Conservation (phyloP, 2,797 vertebrate genomes). For the Scolopax rusticola region DNA sequence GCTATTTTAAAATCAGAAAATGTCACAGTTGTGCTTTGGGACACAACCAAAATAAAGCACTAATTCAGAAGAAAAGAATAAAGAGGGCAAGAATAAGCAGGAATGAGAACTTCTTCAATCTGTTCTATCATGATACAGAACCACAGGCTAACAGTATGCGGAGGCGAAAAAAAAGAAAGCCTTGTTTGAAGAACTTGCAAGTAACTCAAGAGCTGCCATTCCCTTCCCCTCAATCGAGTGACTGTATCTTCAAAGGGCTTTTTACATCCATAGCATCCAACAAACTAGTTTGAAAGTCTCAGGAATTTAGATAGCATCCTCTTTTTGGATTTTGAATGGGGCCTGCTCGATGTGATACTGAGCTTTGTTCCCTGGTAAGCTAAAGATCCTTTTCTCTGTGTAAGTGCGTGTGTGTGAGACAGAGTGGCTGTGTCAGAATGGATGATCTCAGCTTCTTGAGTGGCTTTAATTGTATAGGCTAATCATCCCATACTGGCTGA, state of each 20-base stretch:
- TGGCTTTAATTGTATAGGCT: neutral
- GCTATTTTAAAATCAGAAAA: constrained; percentile 36
- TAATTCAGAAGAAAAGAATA: constrained; percentile 16
- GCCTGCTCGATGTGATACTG: neutral
- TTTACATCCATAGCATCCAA: neutral
- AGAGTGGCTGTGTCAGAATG: neutral
- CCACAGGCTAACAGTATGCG: neutral
- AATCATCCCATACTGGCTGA: neutral
- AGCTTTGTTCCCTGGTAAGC: constrained; percentile 13
- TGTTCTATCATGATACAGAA: neutral
- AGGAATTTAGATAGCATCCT: constrained; percentile 43
- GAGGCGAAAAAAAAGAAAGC: neutral
- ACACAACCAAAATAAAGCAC: constrained; percentile 1
- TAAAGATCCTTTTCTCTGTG: neutral
- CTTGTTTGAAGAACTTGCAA: constrained; percentile 4
- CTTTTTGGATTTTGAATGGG: neutral
- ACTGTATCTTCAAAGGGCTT: constrained; percentile 35
- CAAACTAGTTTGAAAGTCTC: neutral
- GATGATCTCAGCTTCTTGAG: constrained; percentile 55
- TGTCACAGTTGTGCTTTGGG: neutral
- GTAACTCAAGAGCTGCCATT: neutral
- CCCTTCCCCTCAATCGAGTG: neutral
- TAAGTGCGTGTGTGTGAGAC: neutral
- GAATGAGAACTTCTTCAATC: neutral
- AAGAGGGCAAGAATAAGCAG: neutral